Percentiles rank a stretch among this genome's conserved stretches.
Evolutionary conservation across 1,140 invertebrate species (phyloP).

Genomic region (Agrilus planipennis): DNA sequence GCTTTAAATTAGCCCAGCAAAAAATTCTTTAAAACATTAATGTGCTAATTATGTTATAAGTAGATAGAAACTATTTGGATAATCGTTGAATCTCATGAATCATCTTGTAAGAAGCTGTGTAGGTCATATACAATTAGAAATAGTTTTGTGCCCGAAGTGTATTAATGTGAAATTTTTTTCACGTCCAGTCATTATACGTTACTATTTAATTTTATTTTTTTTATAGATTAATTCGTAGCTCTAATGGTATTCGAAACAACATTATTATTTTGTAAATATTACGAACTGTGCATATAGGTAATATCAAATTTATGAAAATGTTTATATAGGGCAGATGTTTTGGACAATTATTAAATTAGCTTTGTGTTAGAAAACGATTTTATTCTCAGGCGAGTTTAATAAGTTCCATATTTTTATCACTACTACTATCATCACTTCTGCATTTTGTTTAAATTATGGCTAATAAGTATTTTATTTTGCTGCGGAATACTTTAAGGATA

Average conservation of each 20-base stretch:
- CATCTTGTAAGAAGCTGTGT: too few species aligned
- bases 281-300: slow-evolving; percentile 35
- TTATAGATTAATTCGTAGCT: slow-evolving; percentile 21
- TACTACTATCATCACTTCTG: slow-evolving; percentile 1
- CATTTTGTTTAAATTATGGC: too few species aligned
- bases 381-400: not conserved
- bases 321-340: slow-evolving; percentile 28
- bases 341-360: slow-evolving; percentile 25
- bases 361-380: not conserved
- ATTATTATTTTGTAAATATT: slow-evolving; percentile 36
- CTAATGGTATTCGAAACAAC: slow-evolving; percentile 24
- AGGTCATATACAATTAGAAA: slow-evolving; percentile 20
- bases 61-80: slow-evolving; percentile 1
- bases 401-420: not conserved
- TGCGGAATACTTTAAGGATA: too few species aligned
- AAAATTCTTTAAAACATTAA: not conserved
- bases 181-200: slow-evolving; percentile 30
- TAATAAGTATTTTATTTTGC: too few species aligned
- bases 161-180: slow-evolving; percentile 26
- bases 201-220: slow-evolving; percentile 23
- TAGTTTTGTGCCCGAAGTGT: slow-evolving; percentile 22
- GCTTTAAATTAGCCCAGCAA: not conserved
- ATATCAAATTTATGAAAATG: slow-evolving; percentile 31
- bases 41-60: slow-evolving; percentile 2
- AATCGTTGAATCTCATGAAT: not conserved